Evolutionary conservation across 2,113 vertebrate species (phyloP), one percentile per base, ranked within the genome.

Genomic region (Synodontis membranacea): DNA sequence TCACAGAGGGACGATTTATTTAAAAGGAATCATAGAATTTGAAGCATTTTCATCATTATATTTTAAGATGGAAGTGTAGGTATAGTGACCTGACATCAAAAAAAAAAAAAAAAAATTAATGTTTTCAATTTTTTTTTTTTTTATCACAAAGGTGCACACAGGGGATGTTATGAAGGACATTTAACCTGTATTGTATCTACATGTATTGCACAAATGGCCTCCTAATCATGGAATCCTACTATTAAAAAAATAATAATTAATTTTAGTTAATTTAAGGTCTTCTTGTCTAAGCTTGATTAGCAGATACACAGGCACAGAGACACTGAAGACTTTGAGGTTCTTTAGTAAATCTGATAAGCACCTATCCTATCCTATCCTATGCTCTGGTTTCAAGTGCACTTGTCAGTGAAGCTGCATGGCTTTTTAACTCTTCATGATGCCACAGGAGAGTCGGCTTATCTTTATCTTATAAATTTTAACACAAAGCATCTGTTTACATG

Each of bases 241-340:
- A n/a, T n/a, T n/a, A n/a, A n/a, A n/a, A n/a, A n/a, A n/a, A n/a
- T n/a, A n/a, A n/a, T n/a, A n/a, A n/a, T n/a, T n/a, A n/a, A n/a
- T n/a, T n/a, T n/a, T n/a, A n/a, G n/a, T n/a, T n/a, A n/a, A n/a
- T n/a, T n/a, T 74, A 19, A 58, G 37, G 46, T 48, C 48, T 28
- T 72, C 42, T 80, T 56, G 42, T 46, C 31, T 46, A 2, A 31
- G 3, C 12, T 34, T 84, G 82, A 84, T 74, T 31, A 85, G 64
- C 80, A 60, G 2, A 39, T 39, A 84, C 58, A 70, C 39, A 75
- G 8, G 15, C 62, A 64, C 39, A 78, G 48, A 83, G 78, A 46
- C 60, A 42, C 37, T 80, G 62, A 88, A 82, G 31, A 44, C 64
- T 82, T 83, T 19, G 31, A 84, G n/a, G 50, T 52, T 46, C 72